Evolutionary conservation across 2,113 vertebrate species (phyloP).

Genomic region (Prinia subflava): DNA sequence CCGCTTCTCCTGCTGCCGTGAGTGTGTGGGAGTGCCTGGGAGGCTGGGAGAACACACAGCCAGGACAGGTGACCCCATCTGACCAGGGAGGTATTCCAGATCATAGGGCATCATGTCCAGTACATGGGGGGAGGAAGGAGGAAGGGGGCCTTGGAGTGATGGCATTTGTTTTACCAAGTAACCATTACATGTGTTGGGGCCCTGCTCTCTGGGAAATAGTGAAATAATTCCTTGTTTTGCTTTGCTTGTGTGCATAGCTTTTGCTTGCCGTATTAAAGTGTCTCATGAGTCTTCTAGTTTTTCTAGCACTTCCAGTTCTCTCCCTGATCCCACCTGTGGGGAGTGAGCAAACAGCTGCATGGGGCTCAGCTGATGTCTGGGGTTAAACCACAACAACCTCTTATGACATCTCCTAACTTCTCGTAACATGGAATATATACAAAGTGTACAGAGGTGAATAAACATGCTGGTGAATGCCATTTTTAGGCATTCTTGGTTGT

Average conservation of each 20-base stretch:
- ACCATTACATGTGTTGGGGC: too few species aligned
- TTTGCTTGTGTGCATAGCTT: neutral
- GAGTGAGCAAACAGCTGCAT: accelerated
- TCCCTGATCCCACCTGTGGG: neutral
- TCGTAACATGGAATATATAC: neutral
- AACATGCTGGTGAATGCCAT: neutral
- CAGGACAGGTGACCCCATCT: neutral
- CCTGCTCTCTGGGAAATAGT: neutral
- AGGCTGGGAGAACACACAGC: neutral
- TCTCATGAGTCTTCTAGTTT: neutral
- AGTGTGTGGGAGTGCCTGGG: too few species aligned
- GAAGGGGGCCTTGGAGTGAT: neutral
- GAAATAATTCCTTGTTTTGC: neutral
- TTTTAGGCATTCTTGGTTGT: neutral
- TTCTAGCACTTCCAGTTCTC: neutral
- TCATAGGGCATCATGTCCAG: neutral
- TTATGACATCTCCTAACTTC: neutral
- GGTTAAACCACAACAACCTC: neutral
- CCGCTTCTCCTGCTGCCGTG: neutral
- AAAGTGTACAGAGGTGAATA: neutral
- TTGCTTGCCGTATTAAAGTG: neutral
- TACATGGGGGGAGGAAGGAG: neutral
- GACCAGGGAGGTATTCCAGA: neutral
- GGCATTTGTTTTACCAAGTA: accelerated
- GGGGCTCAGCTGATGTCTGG: neutral